Evolutionary conservation across 30 jellyfish, hydroid and myxozoan species (phyloP), one percentile per base, ranked within the genome.

Genomic region (Calvadosia cruxmelitensis): DNA sequence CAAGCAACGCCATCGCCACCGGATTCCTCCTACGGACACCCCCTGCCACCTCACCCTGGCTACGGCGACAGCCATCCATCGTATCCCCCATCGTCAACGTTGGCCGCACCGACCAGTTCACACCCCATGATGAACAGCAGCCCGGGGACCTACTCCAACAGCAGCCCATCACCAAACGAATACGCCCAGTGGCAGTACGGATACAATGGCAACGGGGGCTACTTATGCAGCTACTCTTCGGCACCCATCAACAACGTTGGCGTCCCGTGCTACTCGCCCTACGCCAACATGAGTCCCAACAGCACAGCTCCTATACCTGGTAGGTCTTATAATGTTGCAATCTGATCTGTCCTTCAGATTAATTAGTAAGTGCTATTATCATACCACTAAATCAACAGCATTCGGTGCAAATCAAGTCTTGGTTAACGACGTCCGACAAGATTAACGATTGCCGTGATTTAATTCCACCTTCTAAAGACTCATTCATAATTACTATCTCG

Each of bases 1-100:
- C 57, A 42, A 42, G 15, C 57, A 42, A 20, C 57, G 20, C 57
- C 57, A 5, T 42, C 57, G 57, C 57, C 57, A 42, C 57, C 57
- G 15, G 57, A 42, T 42, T 42, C 57, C 20, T 10, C 15, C 10
- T 42, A 42, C 57, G 20, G 20, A 5, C 57, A 42, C 10, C 57
- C 57, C 20, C 10, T 42, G 20, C 57, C 57, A 42, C n/a, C n/a
- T n/a, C 57, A 42, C 20, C 10, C 57, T 20, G 57, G 10, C 20
- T 42, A 42, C 20, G 57, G 15, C 15, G 57, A 42, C 20, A 42
- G 20, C 20, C 57, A 42, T 20, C 57, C 57, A 42, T 10, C 57
- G 20, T 42, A 42, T 20, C 57, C 20, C 20, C 10, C 57, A 20
- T 10, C 57, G 10, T 5, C 57, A 5, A 5, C 57, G 20, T 20